These are phyloP conservation scores for Parelbella ahira DNA, from an alignment of 2,888 invertebrate genomes.

Conservation along the genomic window DNA sequence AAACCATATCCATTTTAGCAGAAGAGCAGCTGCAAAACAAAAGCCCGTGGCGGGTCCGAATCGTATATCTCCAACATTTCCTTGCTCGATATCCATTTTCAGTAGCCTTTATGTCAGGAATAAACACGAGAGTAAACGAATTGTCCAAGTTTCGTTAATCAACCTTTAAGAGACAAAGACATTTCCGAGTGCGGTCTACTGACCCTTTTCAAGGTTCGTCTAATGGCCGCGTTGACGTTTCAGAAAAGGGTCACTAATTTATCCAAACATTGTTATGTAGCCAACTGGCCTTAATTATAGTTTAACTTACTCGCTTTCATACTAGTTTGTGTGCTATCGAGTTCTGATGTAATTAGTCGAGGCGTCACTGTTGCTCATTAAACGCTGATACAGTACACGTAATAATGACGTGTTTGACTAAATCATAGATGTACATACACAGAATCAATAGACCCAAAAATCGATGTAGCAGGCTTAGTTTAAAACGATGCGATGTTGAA, in stretches of 20 bases:
- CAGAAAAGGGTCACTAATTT: conserved; percentile 76
- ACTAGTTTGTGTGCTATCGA: conserved; percentile 5
- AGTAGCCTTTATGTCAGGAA: conserved; percentile 8
- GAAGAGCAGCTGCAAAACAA: too few species aligned
- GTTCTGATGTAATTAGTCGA: conserved; percentile 11
- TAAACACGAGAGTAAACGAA: conserved; percentile 24
- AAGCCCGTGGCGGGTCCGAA: not conserved
- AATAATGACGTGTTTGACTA: too few species aligned
- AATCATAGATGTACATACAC: too few species aligned
- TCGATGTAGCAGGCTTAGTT: too few species aligned
- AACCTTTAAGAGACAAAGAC: conserved; percentile 51
- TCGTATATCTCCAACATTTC: conserved; percentile 4
- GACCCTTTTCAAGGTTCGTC: conserved; percentile 62
- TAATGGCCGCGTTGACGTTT: conserved; percentile 71
- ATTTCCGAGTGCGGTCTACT: conserved; percentile 41
- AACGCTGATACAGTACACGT: too few species aligned
- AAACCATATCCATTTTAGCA: too few species aligned
- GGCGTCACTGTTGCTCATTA: too few species aligned
- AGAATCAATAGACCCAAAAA: too few species aligned
- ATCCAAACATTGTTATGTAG: conserved; percentile 64
- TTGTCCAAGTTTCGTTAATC: conserved; percentile 36
- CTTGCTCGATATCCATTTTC: conserved; percentile 6
- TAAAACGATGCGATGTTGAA: too few species aligned
- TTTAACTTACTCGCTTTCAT: conserved; percentile 63
- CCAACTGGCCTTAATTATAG: conserved; percentile 67